Conservation (phyloP, 2,113 vertebrate species). For the Pavo muticus region DNA sequence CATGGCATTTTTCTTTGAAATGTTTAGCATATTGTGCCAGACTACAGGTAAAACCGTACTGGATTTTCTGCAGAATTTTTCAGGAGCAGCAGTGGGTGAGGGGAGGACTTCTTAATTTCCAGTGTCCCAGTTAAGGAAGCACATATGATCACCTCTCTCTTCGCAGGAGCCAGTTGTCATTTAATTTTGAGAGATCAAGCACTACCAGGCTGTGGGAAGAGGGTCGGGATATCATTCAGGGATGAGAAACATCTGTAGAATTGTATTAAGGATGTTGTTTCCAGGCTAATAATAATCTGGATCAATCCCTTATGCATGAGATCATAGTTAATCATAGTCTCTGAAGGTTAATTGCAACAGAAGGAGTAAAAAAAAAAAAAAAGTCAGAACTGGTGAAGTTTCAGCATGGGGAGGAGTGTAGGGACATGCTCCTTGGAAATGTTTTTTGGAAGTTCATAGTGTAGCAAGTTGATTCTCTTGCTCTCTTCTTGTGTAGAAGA, state of each 20-base stretch:
- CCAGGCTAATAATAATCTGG: constrained; percentile 28
- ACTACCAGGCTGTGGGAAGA: neutral
- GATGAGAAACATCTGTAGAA: neutral
- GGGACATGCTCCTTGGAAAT: neutral
- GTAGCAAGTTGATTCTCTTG: neutral
- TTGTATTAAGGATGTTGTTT: neutral
- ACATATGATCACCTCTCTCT: neutral
- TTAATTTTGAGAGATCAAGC: constrained; percentile 22
- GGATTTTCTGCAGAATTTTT: neutral
- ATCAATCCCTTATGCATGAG: neutral
- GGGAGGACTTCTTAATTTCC: neutral
- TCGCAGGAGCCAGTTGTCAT: neutral
- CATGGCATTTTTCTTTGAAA: neutral
- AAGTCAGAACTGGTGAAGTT: neutral
- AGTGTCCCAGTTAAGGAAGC: constrained; percentile 14
- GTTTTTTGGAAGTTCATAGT: neutral
- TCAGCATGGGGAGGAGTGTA: neutral
- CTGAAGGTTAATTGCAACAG: constrained; percentile 2
- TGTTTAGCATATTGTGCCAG: neutral
- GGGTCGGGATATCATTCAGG: neutral
- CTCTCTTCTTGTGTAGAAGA: neutral
- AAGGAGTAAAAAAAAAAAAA: neutral
- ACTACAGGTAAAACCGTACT: neutral
- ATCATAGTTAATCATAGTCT: neutral
- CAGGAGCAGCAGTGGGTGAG: neutral